These are phyloP conservation scores for Tholera decimalis DNA, from an alignment of 2,888 invertebrate genomes.

Conservation along the genomic window DNA sequence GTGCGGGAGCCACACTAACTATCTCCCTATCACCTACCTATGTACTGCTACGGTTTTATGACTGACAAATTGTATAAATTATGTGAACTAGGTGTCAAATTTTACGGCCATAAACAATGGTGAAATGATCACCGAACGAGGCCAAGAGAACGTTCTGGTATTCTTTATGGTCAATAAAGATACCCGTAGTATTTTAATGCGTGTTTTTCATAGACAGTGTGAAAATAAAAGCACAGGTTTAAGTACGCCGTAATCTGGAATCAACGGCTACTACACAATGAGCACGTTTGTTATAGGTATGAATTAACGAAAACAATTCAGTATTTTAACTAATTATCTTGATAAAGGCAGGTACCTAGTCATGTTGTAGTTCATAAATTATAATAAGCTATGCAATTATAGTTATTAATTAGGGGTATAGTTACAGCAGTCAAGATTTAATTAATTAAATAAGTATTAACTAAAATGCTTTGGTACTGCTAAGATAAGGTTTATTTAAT, in stretches of 20 bases:
- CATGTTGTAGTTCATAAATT: conserved; percentile 56
- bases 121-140: conserved; percentile 57
- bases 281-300: conserved; percentile 42
- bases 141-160: conserved; percentile 59
- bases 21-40: conserved; percentile 43
- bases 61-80: conserved; percentile 66
- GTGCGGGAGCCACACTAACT: conserved; percentile 57
- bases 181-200: conserved; percentile 66
- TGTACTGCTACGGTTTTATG: conserved; percentile 55
- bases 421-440: conserved; percentile 23
- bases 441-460: conserved; percentile 32
- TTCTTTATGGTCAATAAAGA: conserved; percentile 63
- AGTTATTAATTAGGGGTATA: conserved; percentile 40
- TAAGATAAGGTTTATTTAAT: conserved; percentile 9
- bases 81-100: conserved; percentile 62
- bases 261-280: conserved; percentile 55
- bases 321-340: conserved; percentile 56
- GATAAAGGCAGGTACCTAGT: conserved; percentile 45
- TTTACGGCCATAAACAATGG: conserved; percentile 66
- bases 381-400: conserved; percentile 52
- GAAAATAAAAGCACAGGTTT: conserved; percentile 54
- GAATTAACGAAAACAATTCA: conserved; percentile 55
- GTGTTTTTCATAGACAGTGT: conserved; percentile 60
- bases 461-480: not conserved
- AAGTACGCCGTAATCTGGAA: conserved; percentile 52